A percentile compares a stretch with the other conserved stretches of the same genome.
These are phyloP conservation scores for Blennius ocellaris DNA, from an alignment of 2,113 vertebrate species.

Conservation along the genomic window DNA sequence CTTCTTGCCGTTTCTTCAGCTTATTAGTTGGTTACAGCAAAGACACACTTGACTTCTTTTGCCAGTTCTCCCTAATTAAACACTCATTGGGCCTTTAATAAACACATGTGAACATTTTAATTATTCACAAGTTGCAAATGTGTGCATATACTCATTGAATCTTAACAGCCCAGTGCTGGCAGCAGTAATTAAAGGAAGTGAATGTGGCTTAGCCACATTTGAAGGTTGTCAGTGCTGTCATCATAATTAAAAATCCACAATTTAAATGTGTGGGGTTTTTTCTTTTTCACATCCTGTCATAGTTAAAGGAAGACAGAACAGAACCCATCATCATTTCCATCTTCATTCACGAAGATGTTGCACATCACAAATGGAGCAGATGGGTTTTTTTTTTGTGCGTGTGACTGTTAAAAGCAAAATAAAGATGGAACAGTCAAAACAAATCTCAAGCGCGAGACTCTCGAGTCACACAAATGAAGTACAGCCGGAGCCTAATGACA, in stretches of 20 bases:
- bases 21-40: not conserved
- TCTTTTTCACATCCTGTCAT: not conserved
- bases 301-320: not conserved
- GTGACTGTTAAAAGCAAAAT: not conserved
- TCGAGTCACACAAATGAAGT: slow-evolving; percentile 42
- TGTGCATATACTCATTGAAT: not conserved
- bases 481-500: slow-evolving; percentile 49
- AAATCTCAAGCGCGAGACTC: slow-evolving; percentile 24
- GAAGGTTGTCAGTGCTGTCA: not conserved
- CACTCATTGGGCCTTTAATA: not conserved
- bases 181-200: not conserved
- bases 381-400: not conserved
- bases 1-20: not conserved
- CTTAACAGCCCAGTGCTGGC: not conserved
- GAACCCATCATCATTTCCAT: not conserved
- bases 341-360: not conserved
- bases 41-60: not conserved
- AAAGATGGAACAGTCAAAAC: slow-evolving; percentile 13
- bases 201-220: not conserved
- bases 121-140: slow-evolving; percentile 1
- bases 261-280: not conserved
- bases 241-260: not conserved
- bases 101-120: slow-evolving; percentile 8
- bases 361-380: not conserved
- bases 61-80: slow-evolving; percentile 12